Evolutionary conservation across 2,888 invertebrate species (phyloP).

Genomic region (Brachycybe producta): DNA sequence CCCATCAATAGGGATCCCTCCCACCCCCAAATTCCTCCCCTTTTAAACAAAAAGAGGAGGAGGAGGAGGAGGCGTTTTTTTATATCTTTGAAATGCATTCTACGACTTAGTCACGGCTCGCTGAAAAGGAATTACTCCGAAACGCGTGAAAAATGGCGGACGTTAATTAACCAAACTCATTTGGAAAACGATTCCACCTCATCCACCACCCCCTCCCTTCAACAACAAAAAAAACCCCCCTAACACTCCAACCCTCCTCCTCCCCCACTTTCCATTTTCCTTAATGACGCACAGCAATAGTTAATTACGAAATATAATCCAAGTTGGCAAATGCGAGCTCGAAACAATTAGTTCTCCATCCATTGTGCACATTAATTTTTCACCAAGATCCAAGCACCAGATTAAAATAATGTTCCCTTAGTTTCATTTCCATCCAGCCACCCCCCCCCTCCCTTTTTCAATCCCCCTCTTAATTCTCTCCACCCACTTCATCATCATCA

Average conservation of each 20-base stretch:
- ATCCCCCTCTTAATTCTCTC: no score
- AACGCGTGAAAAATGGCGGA: constrained; percentile 15
- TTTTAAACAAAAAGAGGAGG: no score
- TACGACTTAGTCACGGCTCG: constrained; percentile 15
- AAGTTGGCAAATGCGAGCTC: constrained; percentile 16
- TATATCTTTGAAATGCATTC: constrained; percentile 12
- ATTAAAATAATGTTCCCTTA: no score
- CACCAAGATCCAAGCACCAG: no score
- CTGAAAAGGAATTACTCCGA: constrained; percentile 13
- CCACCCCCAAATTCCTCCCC: no score
- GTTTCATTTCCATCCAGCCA: no score
- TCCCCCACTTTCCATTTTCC: background rate
- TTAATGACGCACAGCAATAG: constrained; percentile 16
- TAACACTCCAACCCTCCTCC: background rate
- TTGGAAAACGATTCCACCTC: background rate
- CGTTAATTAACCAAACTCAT: constrained; percentile 16
- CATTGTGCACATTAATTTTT: constrained; percentile 15
- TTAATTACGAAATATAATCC: constrained; percentile 17
- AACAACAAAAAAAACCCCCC: background rate
- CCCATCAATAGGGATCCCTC: no score
- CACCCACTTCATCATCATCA: no score
- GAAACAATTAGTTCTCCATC: constrained; percentile 18
- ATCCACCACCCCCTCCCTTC: background rate
- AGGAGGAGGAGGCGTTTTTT: no score
- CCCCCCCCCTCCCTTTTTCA: no score